Conservation (phyloP, 2,797 vertebrate species). For the Oophaga sylvatica region DNA sequence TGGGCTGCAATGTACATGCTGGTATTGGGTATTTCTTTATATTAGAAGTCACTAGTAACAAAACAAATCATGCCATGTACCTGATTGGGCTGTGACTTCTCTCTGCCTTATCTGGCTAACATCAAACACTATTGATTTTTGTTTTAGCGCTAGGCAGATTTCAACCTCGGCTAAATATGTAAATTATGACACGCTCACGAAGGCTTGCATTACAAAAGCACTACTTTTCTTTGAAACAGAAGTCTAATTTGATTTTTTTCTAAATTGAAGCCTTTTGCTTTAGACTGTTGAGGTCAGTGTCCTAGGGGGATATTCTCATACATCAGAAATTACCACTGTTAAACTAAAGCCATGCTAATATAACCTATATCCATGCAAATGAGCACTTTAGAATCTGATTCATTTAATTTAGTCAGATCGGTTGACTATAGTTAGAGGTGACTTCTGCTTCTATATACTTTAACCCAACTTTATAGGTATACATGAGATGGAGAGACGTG, state of each 20-base stretch:
- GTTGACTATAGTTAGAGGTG: constrained; percentile 55
- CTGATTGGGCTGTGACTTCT: constrained; percentile 44
- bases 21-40: constrained; percentile 32
- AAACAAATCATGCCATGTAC: constrained; percentile 45
- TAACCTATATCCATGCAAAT: constrained; percentile 62
- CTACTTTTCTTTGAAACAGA: constrained; percentile 58
- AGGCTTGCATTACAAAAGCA: constrained; percentile 58
- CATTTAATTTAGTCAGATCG: constrained; percentile 39
- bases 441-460: constrained; percentile 38
- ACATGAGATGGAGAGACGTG: neutral
- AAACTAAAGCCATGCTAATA: constrained; percentile 59
- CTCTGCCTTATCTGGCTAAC: constrained; percentile 52
- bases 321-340: constrained; percentile 59
- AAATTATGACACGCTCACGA: constrained; percentile 45
- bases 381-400: constrained; percentile 56
- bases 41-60: constrained; percentile 41
- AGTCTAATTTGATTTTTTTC: constrained; percentile 59
- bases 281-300: constrained; percentile 51
- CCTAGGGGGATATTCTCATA: constrained; percentile 59
- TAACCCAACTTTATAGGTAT: constrained; percentile 21
- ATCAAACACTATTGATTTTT: constrained; percentile 50
- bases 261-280: constrained; percentile 56
- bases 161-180: constrained; percentile 51
- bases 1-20: neutral
- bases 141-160: constrained; percentile 46